phyloP scores from a whole-genome alignment of 2,113 vertebrate species.

The Tauraco erythrolophus region DNA sequence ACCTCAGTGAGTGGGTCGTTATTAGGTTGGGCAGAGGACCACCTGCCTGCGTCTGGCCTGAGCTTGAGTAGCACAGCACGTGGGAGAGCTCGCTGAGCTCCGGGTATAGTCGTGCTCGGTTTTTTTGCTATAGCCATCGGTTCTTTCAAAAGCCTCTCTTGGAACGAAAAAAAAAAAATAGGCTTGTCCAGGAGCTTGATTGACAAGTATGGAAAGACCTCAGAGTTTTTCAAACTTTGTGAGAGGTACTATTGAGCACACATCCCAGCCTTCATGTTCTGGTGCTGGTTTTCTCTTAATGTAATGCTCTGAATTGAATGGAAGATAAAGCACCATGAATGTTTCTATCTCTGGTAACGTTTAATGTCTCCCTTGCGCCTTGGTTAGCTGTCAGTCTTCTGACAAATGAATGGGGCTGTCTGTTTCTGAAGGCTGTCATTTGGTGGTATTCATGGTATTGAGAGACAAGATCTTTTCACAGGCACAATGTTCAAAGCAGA shows the following conservation, averaged over 20 bases:
- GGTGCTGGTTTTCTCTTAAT: neutral
- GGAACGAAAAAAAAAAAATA: neutral
- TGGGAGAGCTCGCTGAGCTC: neutral
- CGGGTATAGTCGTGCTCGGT: accelerated
- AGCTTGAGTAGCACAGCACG: accelerated
- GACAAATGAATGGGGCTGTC: neutral
- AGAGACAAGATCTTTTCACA: neutral
- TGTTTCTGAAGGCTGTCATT: neutral
- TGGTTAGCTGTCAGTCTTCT: neutral
- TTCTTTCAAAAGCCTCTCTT: neutral
- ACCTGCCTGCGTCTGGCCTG: accelerated
- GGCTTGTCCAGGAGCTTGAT: neutral
- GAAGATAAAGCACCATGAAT: neutral
- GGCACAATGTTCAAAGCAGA: neutral
- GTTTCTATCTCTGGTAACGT: neutral
- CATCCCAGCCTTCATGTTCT: neutral
- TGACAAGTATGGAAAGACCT: neutral
- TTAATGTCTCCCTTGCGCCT: neutral
- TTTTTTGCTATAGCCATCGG: neutral
- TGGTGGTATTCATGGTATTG: neutral
- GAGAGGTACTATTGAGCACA: neutral
- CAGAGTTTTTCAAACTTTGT: neutral
- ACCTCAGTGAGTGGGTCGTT: accelerated
- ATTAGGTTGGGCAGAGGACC: neutral
- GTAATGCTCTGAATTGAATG: neutral